Conservation (phyloP, 2,888 invertebrate species). For the Drosophila lacicola region DNA sequence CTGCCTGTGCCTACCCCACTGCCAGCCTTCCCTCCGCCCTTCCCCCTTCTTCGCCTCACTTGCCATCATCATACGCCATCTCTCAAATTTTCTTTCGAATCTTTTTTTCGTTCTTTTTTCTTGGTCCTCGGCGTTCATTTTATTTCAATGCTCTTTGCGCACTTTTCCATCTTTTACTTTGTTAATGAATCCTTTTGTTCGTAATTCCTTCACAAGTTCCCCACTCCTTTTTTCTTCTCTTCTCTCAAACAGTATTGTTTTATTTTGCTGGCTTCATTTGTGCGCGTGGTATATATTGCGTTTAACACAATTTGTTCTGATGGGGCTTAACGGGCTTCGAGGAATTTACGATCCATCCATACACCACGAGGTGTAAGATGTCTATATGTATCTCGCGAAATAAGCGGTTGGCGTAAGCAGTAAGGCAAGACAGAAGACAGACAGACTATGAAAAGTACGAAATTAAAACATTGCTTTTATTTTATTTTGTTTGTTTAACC, state of each 20-base stretch:
- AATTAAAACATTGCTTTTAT: no score
- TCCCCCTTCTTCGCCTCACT: neutral
- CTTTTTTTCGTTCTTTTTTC: constrained; percentile 6
- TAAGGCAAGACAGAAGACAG: no score
- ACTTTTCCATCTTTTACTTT: constrained; percentile 74
- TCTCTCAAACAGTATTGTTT: constrained; percentile 23
- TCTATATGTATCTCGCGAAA: no score
- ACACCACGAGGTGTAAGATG: neutral
- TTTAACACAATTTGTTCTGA: constrained; percentile 6
- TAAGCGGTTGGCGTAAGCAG: no score
- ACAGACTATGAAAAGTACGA: no score
- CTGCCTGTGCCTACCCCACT: constrained; percentile 31
- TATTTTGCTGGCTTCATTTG: neutral
- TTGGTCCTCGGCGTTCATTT: constrained; percentile 38
- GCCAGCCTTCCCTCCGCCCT: neutral
- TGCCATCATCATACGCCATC: constrained; percentile 9
- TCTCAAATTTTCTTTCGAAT: constrained; percentile 32
- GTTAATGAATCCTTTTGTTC: constrained; percentile 78
- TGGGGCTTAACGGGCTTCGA: neutral
- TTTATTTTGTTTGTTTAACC: no score
- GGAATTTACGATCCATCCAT: neutral
- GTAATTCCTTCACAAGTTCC: constrained; percentile 54
- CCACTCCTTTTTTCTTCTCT: neutral
- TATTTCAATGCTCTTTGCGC: constrained; percentile 59
- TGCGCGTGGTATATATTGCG: constrained; percentile 23